These are phyloP conservation scores for Elgonia sp. DNA, from an alignment of 2,888 invertebrate genomes.

Conservation along the genomic window DNA sequence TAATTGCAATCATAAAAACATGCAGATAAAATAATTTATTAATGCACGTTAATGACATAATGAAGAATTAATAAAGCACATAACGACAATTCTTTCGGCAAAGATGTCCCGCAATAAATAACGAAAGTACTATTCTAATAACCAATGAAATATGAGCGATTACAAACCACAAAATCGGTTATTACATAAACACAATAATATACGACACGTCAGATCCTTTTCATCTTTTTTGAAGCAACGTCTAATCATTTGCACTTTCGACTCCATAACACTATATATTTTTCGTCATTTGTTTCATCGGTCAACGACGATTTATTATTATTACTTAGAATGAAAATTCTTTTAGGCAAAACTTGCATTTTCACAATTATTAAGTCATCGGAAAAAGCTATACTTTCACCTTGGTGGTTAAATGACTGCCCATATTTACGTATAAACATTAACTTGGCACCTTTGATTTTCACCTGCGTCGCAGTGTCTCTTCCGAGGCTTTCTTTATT, in stretches of 20 bases:
- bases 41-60: not conserved
- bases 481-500: constrained; percentile 46
- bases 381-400: constrained; percentile 72
- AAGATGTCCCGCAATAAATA: not conserved
- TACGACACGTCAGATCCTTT: constrained; percentile 15
- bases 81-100: constrained; percentile 6
- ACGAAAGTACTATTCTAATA: constrained; percentile 12
- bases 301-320: constrained; percentile 40
- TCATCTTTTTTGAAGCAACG: not conserved
- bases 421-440: constrained; percentile 59
- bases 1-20: not conserved
- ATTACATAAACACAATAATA: constrained; percentile 16
- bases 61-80: not conserved
- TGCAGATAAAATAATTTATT: constrained; percentile 11
- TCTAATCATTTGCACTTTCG: constrained; percentile 45
- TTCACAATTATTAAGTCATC: constrained; percentile 69
- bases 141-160: constrained; percentile 1
- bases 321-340: constrained; percentile 36
- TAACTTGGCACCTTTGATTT: constrained; percentile 71
- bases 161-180: constrained; percentile 12
- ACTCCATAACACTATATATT: constrained; percentile 3
- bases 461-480: constrained; percentile 65
- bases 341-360: constrained; percentile 35
- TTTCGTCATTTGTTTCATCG: not conserved
- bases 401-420: constrained; percentile 48